phyloP scores from a whole-genome alignment of 2,888 invertebrate species.

The Tromatobia lineatoria region DNA sequence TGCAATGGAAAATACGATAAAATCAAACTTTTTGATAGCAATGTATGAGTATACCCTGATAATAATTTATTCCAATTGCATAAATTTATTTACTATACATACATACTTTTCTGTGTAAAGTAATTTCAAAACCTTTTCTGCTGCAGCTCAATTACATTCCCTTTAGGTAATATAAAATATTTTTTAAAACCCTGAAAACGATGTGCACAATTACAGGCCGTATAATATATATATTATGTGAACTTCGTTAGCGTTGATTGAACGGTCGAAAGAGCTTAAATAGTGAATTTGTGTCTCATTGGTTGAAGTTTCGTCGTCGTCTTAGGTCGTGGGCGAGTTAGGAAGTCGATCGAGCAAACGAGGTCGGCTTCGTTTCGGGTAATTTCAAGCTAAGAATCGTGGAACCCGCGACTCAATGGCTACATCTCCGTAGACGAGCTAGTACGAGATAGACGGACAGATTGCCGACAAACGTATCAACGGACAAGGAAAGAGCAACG shows the following conservation, averaged over 20 bases:
- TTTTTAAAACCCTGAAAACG: neutral
- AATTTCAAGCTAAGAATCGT: slow-evolving; percentile 49
- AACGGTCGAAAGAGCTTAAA: slow-evolving; percentile 26
- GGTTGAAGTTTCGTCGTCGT: slow-evolving; percentile 13
- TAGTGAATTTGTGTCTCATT: slow-evolving; percentile 35
- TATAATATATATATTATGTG: neutral
- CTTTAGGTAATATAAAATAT: neutral
- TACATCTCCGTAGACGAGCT: slow-evolving; percentile 26
- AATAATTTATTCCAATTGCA: too few species aligned
- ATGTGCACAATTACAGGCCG: neutral
- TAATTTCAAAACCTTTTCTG: too few species aligned
- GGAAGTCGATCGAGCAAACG: slow-evolving; percentile 52
- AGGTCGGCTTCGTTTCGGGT: slow-evolving; percentile 56
- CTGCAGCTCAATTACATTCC: neutral
- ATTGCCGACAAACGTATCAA: slow-evolving; percentile 30
- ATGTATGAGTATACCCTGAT: too few species aligned
- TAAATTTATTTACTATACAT: too few species aligned
- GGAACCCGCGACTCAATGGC: slow-evolving; percentile 45
- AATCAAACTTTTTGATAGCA: too few species aligned
- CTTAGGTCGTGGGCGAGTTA: slow-evolving; percentile 23
- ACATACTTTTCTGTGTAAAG: too few species aligned
- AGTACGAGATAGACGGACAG: slow-evolving; percentile 43
- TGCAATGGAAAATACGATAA: too few species aligned
- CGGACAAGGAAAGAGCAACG: slow-evolving; percentile 44
- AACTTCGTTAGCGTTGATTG: slow-evolving; percentile 56